A percentile compares a stretch with the other conserved stretches of the same genome.
These are phyloP conservation scores for Cryptocephalus moraei DNA, from an alignment of 2,888 invertebrate species.

Conservation along the genomic window DNA sequence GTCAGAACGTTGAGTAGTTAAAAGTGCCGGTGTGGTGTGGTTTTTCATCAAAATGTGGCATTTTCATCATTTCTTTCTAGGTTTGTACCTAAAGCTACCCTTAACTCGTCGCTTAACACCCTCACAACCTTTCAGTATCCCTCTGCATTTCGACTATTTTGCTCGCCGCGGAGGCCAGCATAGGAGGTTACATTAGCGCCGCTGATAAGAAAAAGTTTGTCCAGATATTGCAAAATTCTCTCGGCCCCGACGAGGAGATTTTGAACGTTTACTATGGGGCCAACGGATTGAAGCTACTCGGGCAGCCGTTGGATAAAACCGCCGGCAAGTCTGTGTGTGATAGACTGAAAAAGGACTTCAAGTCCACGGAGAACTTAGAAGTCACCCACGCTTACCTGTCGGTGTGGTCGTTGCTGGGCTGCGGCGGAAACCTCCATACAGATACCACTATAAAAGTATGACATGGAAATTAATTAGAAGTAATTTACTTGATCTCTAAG, in stretches of 20 bases:
- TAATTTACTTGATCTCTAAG: no score
- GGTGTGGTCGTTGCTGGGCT: conserved; percentile 27
- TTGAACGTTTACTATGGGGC: conserved; percentile 61
- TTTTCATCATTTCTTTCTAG: no score
- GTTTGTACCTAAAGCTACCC: no score
- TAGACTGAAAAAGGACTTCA: conserved; percentile 26
- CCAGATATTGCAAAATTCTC: conserved; percentile 24
- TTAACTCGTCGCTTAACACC: no score
- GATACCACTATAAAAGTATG: conserved; percentile 41
- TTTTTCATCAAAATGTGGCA: no score
- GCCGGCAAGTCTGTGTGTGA: conserved; percentile 42
- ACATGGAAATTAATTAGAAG: no score
- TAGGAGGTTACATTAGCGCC: conserved; percentile 32
- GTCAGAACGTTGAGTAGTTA: no score
- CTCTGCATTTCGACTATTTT: no score
- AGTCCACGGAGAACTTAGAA: conserved; percentile 24
- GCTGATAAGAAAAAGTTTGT: conserved; percentile 28
- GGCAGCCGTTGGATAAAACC: conserved; percentile 45
- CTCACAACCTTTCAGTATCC: no score
- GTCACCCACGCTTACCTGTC: conserved; percentile 25
- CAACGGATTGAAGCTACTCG: conserved; percentile 59
- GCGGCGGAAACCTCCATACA: conserved; percentile 26
- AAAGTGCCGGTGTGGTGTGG: no score
- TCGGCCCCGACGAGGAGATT: conserved; percentile 42
- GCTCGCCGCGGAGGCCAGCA: conserved; percentile 20